Evolutionary conservation across 1,140 invertebrate genomes (phyloP).

Genomic region (Caenorhabditis latens): DNA sequence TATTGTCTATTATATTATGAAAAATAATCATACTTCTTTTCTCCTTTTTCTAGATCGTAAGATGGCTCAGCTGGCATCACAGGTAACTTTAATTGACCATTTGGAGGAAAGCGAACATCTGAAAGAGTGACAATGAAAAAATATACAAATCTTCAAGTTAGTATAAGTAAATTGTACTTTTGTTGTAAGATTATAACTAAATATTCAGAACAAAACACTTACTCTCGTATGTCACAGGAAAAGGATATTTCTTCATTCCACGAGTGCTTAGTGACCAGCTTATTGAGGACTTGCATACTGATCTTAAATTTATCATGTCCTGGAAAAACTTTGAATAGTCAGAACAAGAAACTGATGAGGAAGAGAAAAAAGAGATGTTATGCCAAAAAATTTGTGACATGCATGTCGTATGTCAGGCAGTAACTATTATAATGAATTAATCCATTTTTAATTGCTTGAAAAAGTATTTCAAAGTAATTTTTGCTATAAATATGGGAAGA

Average conservation of each 20-base stretch:
- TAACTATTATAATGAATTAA: too few relatives aligned
- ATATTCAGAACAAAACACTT: constrained; percentile 14
- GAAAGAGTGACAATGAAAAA: constrained; percentile 60
- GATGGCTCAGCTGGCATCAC: constrained; percentile 73
- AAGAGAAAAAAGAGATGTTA: too few relatives aligned
- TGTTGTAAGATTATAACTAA: too few relatives aligned
- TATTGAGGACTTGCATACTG: neutral
- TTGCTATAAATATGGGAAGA: neutral
- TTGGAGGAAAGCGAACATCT: constrained; percentile 77
- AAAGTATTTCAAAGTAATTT: neutral
- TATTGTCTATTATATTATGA: too few relatives aligned
- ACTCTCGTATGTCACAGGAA: constrained; percentile 74
- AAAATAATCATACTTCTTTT: constrained; percentile 67
- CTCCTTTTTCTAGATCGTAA: constrained; percentile 73
- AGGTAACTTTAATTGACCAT: constrained; percentile 74
- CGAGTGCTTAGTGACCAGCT: neutral
- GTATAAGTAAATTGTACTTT: too few relatives aligned
- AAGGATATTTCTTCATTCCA: constrained; percentile 65
- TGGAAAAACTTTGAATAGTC: neutral
- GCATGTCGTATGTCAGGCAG: too few relatives aligned
- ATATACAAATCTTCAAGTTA: neutral
- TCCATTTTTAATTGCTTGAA: too few relatives aligned
- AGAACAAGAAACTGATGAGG: too few relatives aligned
- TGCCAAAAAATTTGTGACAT: too few relatives aligned
- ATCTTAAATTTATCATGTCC: constrained; percentile 16